Evolutionary conservation across 2,113 vertebrate genomes (phyloP).

Genomic region (Melanocharis versteri): DNA sequence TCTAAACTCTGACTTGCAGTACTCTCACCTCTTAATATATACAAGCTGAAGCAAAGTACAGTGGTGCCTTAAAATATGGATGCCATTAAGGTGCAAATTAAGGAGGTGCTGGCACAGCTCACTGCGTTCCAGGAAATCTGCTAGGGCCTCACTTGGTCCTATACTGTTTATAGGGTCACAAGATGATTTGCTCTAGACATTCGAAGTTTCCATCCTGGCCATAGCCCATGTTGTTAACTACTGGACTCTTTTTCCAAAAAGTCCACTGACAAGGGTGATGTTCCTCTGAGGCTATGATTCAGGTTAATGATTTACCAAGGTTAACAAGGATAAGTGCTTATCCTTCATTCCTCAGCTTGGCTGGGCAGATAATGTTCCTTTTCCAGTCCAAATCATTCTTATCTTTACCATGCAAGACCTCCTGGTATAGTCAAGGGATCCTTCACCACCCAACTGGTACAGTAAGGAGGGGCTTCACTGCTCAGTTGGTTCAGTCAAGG

Average conservation of each 20-base stretch:
- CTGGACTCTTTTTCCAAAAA: background rate
- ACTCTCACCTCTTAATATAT: background rate
- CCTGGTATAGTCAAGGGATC: background rate
- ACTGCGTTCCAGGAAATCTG: background rate
- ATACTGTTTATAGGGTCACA: background rate
- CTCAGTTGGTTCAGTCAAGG: background rate
- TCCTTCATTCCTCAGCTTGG: background rate
- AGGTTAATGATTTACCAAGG: background rate
- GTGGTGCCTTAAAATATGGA: background rate
- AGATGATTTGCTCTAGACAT: background rate
- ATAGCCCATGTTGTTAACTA: background rate
- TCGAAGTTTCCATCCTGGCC: background rate
- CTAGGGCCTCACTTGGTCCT: background rate
- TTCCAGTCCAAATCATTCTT: background rate
- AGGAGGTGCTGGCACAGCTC: background rate
- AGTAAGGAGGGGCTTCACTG: background rate
- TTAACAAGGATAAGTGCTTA: background rate
- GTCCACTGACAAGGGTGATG: too few relatives aligned
- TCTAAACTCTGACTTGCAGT: background rate
- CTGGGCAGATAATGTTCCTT: background rate
- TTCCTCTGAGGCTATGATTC: background rate
- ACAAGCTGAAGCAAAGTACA: background rate
- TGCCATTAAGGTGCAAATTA: background rate
- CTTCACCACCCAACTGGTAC: background rate
- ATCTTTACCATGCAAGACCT: background rate